Percentiles rank a stretch among this genome's conserved stretches.
Evolutionary conservation across 2,888 invertebrate species (phyloP).

Genomic region (Nineta flava): DNA sequence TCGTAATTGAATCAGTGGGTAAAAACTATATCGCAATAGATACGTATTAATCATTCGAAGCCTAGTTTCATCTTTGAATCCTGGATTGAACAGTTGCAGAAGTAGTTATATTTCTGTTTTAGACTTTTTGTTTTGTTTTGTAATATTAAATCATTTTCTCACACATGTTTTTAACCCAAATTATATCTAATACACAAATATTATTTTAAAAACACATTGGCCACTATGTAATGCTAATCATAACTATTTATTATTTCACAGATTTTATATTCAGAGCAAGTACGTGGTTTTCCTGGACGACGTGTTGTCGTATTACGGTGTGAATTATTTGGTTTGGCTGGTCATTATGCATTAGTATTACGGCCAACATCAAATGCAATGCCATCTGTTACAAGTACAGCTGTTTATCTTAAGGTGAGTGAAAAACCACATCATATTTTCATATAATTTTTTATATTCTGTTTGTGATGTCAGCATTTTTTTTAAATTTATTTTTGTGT

Average conservation of each 20-base stretch:
- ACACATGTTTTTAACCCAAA: too few species aligned
- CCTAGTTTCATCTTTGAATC: too few species aligned
- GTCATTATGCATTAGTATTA: constrained; percentile 61
- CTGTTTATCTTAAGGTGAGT: constrained; percentile 50
- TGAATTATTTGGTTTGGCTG: constrained; percentile 67
- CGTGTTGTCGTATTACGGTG: constrained; percentile 53
- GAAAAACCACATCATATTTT: neutral
- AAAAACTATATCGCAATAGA: too few species aligned
- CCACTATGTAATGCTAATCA: too few species aligned
- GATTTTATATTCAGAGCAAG: constrained; percentile 62
- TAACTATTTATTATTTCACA: constrained; percentile 21
- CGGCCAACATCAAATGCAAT: constrained; percentile 36
- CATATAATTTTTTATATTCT: neutral
- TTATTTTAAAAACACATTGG: too few species aligned
- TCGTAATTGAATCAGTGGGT: too few species aligned
- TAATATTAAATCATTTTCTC: too few species aligned
- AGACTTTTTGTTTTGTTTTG: too few species aligned
- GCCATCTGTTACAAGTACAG: constrained; percentile 44
- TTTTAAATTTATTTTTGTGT: neutral
- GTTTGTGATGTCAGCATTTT: neutral
- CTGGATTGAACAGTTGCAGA: too few species aligned
- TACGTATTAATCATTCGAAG: too few species aligned
- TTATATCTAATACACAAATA: too few species aligned
- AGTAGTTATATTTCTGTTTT: too few species aligned
- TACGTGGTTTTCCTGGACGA: constrained; percentile 54